These are phyloP conservation scores for Tarsius wallacei DNA, from an alignment of 2,797 vertebrate species.

Conservation along the genomic window DNA sequence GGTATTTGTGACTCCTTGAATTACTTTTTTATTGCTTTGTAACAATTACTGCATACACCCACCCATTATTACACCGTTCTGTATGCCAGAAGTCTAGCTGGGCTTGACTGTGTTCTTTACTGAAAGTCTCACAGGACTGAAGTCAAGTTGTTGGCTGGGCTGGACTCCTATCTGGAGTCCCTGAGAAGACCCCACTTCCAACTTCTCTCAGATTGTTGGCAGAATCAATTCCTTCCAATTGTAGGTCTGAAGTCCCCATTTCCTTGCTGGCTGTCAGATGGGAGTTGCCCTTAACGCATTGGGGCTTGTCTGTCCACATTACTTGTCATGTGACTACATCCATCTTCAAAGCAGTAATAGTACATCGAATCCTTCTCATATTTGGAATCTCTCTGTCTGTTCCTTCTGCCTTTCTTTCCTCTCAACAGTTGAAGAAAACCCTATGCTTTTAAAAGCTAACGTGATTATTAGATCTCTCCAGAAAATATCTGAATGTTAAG, in stretches of 20 bases:
- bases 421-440: background rate
- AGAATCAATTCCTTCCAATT: background rate
- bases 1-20: background rate
- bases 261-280: background rate
- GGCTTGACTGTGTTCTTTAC: background rate
- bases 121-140: background rate
- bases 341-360: background rate
- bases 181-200: background rate
- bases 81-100: background rate
- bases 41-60: background rate
- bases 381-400: background rate
- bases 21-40: background rate
- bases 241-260: background rate
- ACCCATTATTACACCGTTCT: background rate
- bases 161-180: background rate
- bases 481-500: conserved; percentile 6
- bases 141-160: background rate
- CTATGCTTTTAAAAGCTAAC: conserved; percentile 1
- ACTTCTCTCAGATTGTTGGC: background rate
- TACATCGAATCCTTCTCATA: background rate
- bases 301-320: background rate
- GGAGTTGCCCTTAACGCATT: background rate
- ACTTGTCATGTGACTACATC: background rate
- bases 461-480: background rate
- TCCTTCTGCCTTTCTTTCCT: background rate